These are phyloP conservation scores for Eupithecia pulchellata DNA, from an alignment of 2,888 invertebrate genomes.

Conservation along the genomic window DNA sequence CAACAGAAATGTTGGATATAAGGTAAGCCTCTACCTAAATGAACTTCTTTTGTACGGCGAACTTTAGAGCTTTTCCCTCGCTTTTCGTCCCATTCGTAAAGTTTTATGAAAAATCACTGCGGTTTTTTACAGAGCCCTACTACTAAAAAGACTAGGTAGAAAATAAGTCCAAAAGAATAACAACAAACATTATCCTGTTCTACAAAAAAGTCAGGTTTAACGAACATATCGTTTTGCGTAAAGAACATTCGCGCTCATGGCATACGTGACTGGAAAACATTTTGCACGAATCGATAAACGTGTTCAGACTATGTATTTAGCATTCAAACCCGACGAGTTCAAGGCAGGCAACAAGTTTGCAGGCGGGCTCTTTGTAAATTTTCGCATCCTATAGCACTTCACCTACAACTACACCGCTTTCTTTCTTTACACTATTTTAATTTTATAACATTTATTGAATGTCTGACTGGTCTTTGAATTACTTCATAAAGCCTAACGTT, in stretches of 20 bases:
- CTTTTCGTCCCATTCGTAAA: not conserved
- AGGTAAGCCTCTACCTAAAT: conserved; percentile 67
- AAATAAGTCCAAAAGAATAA: conserved; percentile 1
- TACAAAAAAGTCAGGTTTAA: conserved; percentile 1
- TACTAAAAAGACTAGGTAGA: not conserved
- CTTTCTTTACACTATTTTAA: no score
- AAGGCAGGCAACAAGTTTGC: conserved; percentile 47
- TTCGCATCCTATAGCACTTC: conserved; percentile 10
- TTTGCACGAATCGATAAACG: conserved; percentile 39
- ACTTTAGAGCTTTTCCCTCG: not conserved
- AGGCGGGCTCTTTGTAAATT: conserved; percentile 21
- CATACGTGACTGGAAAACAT: conserved; percentile 30
- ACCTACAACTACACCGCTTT: not conserved
- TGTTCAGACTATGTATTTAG: conserved; percentile 40
- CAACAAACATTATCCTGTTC: not conserved
- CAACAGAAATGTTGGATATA: conserved; percentile 95
- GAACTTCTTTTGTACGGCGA: not conserved
- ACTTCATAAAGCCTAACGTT: no score
- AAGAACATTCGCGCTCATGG: not conserved
- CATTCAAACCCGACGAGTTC: conserved; percentile 49
- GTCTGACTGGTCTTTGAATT: no score
- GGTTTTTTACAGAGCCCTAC: not conserved
- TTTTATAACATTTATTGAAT: no score
- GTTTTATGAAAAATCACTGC: not conserved
- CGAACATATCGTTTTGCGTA: conserved; percentile 2